phyloP scores from a whole-genome alignment of 2,888 invertebrate species.

The Balanococcus diminutus region DNA sequence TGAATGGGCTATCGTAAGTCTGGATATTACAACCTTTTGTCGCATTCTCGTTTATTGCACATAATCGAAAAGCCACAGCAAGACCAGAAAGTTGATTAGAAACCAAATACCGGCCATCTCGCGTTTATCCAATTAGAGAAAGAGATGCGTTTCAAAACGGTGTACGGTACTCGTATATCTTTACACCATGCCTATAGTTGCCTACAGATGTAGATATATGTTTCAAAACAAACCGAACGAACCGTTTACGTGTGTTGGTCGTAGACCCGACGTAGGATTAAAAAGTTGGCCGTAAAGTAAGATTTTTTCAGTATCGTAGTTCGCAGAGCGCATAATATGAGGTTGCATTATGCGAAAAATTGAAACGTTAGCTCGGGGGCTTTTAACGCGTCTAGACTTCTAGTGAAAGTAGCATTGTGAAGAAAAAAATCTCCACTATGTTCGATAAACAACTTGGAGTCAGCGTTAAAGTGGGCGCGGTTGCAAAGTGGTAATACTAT shows the following conservation, averaged over 20 bases:
- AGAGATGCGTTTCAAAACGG: background rate
- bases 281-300: background rate
- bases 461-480: slow-evolving; percentile 14
- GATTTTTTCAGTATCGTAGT: background rate
- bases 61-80: background rate
- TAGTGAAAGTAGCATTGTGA: slow-evolving; percentile 28
- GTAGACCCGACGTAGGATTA: background rate
- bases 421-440: background rate
- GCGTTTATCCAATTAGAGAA: background rate
- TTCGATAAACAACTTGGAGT: background rate
- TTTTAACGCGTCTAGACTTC: slow-evolving; percentile 13
- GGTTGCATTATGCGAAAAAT: slow-evolving; percentile 1
- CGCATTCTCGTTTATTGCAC: background rate
- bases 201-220: too few relatives aligned
- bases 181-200: background rate
- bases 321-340: too few relatives aligned
- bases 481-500: background rate
- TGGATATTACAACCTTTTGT: background rate
- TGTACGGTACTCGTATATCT: too few relatives aligned
- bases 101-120: background rate
- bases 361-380: background rate
- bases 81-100: background rate
- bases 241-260: background rate
- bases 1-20: background rate
- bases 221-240: too few relatives aligned